A percentile compares a stretch with the other conserved stretches of the same genome.
Conservation (phyloP, 2,888 invertebrate genomes). For the Herminia tarsipennalis region DNA sequence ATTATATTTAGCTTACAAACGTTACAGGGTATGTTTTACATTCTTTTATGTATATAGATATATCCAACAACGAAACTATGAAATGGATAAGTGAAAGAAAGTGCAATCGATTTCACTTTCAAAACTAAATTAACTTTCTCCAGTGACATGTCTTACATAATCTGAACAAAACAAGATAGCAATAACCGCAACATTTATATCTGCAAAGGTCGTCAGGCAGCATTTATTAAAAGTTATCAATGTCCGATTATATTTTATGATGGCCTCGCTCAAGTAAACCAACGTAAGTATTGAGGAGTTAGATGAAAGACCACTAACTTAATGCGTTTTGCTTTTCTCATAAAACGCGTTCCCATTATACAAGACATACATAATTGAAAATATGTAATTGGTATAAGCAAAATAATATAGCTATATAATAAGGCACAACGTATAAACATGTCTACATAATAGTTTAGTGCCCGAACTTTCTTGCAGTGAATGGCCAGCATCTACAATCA, state of each 20-base stretch:
- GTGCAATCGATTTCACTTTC: conserved; percentile 86
- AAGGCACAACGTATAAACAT: too few species aligned
- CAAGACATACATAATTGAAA: too few species aligned
- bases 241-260: conserved; percentile 21
- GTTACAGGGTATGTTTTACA: too few species aligned
- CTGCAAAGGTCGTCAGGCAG: conserved; percentile 72
- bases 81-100: conserved; percentile 83
- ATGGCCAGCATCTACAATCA: conserved; percentile 46
- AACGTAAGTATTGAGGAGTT: too few species aligned
- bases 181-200: conserved; percentile 77
- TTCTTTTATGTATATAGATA: too few species aligned
- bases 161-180: conserved; percentile 77
- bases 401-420: conserved; percentile 13
- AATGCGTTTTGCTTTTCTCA: too few species aligned
- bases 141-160: conserved; percentile 84
- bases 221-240: conserved; percentile 40
- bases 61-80: conserved; percentile 68
- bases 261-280: conserved; percentile 13
- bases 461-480: conserved; percentile 54
- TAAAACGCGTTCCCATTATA: too few species aligned
- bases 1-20: too few species aligned
- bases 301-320: too few species aligned
- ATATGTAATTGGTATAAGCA: too few species aligned
- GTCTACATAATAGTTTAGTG: too few species aligned
- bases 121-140: conserved; percentile 86